phyloP scores from a whole-genome alignment of 2,113 vertebrate species.

The Herpailurus yagouaroundi region DNA sequence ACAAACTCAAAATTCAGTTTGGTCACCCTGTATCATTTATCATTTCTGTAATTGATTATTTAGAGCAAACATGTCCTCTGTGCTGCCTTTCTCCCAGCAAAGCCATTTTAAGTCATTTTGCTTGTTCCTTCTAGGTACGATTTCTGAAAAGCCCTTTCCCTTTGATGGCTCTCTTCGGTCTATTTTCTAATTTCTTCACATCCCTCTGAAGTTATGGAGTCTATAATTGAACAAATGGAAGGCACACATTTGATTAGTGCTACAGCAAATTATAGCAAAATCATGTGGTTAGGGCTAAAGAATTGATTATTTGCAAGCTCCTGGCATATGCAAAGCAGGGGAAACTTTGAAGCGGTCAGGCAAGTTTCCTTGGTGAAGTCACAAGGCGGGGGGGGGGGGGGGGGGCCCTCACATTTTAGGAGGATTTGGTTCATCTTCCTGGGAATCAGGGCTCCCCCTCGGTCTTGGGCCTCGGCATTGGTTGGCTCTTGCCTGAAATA shows the following conservation, averaged over 20 bases:
- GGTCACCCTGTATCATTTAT: not conserved
- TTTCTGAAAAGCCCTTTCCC: constrained; percentile 31
- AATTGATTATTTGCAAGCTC: not conserved
- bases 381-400: not conserved
- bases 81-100: not conserved
- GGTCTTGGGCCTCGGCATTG: not conserved
- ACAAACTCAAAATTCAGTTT: constrained; percentile 33
- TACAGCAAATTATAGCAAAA: not conserved
- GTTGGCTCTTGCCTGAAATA: not conserved
- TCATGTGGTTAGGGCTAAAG: not conserved
- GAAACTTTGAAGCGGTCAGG: not conserved
- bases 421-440: not conserved
- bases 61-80: not conserved
- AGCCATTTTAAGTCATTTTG: not conserved
- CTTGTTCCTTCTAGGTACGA: not conserved
- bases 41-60: not conserved
- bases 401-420: not conserved
- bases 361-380: not conserved
- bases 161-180: not conserved
- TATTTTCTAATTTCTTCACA: constrained; percentile 18
- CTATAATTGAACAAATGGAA: not conserved
- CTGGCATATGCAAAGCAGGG: not conserved
- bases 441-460: not conserved
- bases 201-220: constrained; percentile 27
- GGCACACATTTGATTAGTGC: not conserved